phyloP scores from a whole-genome alignment of 2,113 vertebrate species.

The Mesembrinibis cayennensis region DNA sequence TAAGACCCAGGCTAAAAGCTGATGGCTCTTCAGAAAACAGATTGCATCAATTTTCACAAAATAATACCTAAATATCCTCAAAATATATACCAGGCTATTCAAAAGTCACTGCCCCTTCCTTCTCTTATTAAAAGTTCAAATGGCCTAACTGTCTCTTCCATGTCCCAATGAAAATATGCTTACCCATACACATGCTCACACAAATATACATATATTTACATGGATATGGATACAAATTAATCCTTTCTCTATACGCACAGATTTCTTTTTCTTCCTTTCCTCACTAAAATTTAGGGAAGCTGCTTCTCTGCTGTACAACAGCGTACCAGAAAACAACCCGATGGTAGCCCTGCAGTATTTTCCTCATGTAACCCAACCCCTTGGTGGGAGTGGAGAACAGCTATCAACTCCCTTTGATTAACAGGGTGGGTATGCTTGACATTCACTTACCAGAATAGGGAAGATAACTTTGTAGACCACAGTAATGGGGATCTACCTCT shows the following conservation, averaged over 20 bases:
- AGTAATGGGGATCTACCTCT: conserved; percentile 62
- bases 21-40: neutral
- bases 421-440: neutral
- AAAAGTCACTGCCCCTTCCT: neutral
- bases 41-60: neutral
- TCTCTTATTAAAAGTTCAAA: neutral
- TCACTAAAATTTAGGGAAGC: neutral
- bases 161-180: rapidly evolving
- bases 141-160: neutral
- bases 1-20: neutral
- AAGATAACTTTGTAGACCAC: conserved; percentile 57
- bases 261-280: neutral
- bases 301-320: neutral
- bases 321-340: neutral
- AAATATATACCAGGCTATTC: rapidly evolving
- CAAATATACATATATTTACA: neutral
- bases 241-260: rapidly evolving
- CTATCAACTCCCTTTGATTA: conserved; percentile 49
- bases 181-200: rapidly evolving
- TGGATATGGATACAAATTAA: neutral
- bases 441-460: conserved; percentile 67
- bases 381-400: neutral
- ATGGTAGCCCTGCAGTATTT: neutral
- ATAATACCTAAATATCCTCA: neutral
- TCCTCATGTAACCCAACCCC: neutral